Percentiles rank a stretch among this genome's conserved stretches.
Conservation (phyloP, 1,140 invertebrate species). For the Anadara kagoshimensis region DNA sequence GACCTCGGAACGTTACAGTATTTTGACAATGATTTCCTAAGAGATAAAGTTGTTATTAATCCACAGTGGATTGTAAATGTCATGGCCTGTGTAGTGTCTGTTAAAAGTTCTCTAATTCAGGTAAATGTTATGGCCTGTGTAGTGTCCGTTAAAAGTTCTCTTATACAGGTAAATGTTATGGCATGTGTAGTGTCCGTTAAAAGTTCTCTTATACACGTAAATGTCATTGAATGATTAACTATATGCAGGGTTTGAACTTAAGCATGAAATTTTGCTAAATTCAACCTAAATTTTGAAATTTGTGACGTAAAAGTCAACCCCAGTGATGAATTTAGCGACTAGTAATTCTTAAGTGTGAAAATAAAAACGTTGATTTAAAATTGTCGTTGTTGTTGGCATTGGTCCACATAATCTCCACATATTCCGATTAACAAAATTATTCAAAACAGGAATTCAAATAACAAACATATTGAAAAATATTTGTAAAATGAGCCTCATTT, state of each 20-base stretch:
- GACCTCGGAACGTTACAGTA: constrained; percentile 72
- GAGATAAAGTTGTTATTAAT: constrained; percentile 69
- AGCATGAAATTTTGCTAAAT: background rate
- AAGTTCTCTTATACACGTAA: background rate
- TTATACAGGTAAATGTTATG: constrained; percentile 62
- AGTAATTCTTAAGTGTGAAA: too few relatives aligned
- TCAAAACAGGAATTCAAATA: too few relatives aligned
- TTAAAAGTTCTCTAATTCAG: constrained; percentile 68
- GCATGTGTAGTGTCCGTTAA: constrained; percentile 61
- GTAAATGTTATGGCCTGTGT: constrained; percentile 66
- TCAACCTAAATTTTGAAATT: too few relatives aligned
- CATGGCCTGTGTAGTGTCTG: constrained; percentile 71
- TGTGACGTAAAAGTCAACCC: background rate
- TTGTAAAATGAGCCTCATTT: too few relatives aligned
- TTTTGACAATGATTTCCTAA: constrained; percentile 70
- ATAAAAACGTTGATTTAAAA: too few relatives aligned
- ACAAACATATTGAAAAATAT: too few relatives aligned
- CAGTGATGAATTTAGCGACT: background rate
- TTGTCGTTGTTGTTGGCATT: too few relatives aligned
- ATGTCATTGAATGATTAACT: background rate
- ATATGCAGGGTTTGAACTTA: background rate
- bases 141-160: constrained; percentile 69
- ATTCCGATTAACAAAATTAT: too few relatives aligned
- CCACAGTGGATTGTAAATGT: constrained; percentile 73
- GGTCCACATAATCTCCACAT: too few relatives aligned